phyloP scores from a whole-genome alignment of 2,888 invertebrate species.

The Tromatobia lineatoria region DNA sequence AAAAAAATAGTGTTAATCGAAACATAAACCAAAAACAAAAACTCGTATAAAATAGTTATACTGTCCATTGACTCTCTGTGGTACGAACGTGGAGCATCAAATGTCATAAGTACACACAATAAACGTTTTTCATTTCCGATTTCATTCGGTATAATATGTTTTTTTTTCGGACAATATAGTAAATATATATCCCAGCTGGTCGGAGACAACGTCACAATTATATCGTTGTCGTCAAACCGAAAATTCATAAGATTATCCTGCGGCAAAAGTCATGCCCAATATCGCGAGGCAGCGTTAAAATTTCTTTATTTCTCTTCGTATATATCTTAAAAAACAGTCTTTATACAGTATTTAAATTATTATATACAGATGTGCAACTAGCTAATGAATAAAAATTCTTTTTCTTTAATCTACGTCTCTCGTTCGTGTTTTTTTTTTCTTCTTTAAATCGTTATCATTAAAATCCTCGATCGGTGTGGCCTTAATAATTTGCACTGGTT shows the following conservation, averaged over 20 bases:
- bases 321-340: slow-evolving; percentile 81
- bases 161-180: slow-evolving; percentile 28
- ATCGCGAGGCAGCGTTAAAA: slow-evolving; percentile 41
- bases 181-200: slow-evolving; percentile 4
- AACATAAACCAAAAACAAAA: not conserved
- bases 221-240: slow-evolving; percentile 13
- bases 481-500: slow-evolving; percentile 63
- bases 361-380: slow-evolving; percentile 82
- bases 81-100: slow-evolving; percentile 38
- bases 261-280: slow-evolving; percentile 27
- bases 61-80: slow-evolving; percentile 6
- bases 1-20: slow-evolving; percentile 1
- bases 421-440: slow-evolving; percentile 7
- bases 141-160: slow-evolving; percentile 29
- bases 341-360: slow-evolving; percentile 84
- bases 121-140: slow-evolving; percentile 28
- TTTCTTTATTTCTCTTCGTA: slow-evolving; percentile 57
- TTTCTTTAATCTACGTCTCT: slow-evolving; percentile 33
- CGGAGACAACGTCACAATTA: slow-evolving; percentile 7
- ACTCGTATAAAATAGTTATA: not conserved
- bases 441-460: slow-evolving; percentile 59
- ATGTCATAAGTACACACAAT: slow-evolving; percentile 54
- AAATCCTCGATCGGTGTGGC: slow-evolving; percentile 60
- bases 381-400: slow-evolving; percentile 79
- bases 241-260: slow-evolving; percentile 38